These are phyloP conservation scores for Solea solea DNA, from an alignment of 2,113 vertebrate species.

Conservation along the genomic window DNA sequence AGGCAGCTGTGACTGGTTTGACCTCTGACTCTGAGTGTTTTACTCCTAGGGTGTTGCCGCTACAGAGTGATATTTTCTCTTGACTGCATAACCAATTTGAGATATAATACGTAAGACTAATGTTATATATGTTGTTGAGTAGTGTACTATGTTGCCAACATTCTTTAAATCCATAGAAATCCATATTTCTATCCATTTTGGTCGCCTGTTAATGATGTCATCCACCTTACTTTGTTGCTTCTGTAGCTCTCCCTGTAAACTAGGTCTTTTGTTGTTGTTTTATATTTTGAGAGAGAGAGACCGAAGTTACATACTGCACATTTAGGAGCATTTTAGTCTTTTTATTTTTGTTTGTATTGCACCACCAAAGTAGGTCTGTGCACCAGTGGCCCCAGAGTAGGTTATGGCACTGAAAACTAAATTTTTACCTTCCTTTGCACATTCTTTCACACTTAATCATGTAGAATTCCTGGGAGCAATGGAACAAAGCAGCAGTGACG, in stretches of 20 bases:
- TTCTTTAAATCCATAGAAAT: too few species aligned
- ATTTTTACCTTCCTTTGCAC: constrained; percentile 28
- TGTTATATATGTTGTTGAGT: too few species aligned
- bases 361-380: background rate
- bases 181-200: too few species aligned
- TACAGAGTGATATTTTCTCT: constrained; percentile 30
- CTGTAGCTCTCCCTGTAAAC: too few species aligned
- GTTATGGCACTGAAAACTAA: too few species aligned
- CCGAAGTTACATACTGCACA: too few species aligned
- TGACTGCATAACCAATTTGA: constrained; percentile 6
- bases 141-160: too few species aligned
- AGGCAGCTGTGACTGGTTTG: constrained; percentile 70
- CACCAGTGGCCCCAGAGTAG: constrained; percentile 13
- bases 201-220: too few species aligned
- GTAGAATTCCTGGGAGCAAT: constrained; percentile 35
- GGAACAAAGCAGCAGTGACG: constrained; percentile 45
- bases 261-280: too few species aligned
- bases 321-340: background rate
- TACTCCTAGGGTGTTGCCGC: constrained; percentile 38
- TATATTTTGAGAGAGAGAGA: too few species aligned
- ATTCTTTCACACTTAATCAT: constrained; percentile 36
- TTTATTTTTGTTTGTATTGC: constrained; percentile 7
- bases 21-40: constrained; percentile 63
- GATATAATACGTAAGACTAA: background rate
- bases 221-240: too few species aligned